Conservation (phyloP, 1,140 invertebrate species). For the Drosophila kepulauana region DNA sequence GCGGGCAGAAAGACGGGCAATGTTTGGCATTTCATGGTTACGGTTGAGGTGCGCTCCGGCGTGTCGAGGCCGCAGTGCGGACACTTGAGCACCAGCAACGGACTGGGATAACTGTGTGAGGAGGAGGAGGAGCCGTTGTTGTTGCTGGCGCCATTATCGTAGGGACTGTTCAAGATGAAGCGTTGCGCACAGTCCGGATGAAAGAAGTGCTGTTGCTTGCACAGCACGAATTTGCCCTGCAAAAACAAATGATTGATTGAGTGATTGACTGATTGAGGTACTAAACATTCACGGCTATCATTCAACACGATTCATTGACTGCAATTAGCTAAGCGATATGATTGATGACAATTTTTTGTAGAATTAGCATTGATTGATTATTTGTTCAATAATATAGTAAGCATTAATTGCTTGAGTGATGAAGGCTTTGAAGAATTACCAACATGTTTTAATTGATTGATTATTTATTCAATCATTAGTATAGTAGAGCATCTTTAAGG, state of each 20-base stretch:
- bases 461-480: too few relatives aligned
- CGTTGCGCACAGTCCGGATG: conserved; percentile 83
- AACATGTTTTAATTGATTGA: too few relatives aligned
- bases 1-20: conserved; percentile 82
- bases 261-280: neutral
- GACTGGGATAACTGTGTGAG: conserved; percentile 49
- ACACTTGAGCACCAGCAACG: conserved; percentile 86
- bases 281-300: too few relatives aligned
- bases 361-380: too few relatives aligned
- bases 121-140: conserved; percentile 3
- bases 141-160: conserved; percentile 63
- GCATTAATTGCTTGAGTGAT: too few relatives aligned
- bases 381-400: too few relatives aligned
- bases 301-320: too few relatives aligned
- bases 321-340: too few relatives aligned
- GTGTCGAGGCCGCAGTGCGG: conserved; percentile 91
- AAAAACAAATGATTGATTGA: conserved; percentile 1
- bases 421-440: too few relatives aligned
- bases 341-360: too few relatives aligned
- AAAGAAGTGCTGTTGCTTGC: conserved; percentile 84
- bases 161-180: conserved; percentile 79
- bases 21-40: conserved; percentile 84
- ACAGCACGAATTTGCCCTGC: conserved; percentile 82
- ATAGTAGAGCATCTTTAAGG: too few relatives aligned
- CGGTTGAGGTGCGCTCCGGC: conserved; percentile 84